phyloP scores from a whole-genome alignment of 2,113 vertebrate species.

The Trochalopteron elliotii region DNA sequence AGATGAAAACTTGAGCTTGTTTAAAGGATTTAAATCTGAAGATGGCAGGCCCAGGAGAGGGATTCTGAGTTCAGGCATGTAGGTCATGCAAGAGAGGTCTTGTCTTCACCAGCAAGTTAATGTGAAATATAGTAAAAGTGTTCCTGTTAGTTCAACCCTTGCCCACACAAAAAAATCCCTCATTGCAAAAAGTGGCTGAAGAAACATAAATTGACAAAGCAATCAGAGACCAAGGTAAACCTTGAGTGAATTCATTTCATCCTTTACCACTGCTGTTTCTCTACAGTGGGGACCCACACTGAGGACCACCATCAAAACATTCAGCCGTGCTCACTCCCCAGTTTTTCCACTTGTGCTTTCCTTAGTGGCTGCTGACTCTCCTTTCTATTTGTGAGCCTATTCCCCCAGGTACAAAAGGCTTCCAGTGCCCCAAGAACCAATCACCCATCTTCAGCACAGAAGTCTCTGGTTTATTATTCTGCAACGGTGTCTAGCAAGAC shows the following conservation, averaged over 20 bases:
- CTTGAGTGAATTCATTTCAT: neutral
- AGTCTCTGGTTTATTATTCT: neutral
- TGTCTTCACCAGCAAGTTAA: slow-evolving; percentile 46
- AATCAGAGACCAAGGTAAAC: neutral
- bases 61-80: slow-evolving; percentile 46
- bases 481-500: neutral
- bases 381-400: neutral
- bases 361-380: neutral
- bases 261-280: neutral
- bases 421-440: neutral
- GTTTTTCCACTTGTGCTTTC: neutral
- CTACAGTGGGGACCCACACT: neutral
- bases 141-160: slow-evolving; percentile 28
- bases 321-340: neutral
- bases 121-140: slow-evolving; percentile 9
- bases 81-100: slow-evolving; percentile 41
- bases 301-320: neutral
- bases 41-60: slow-evolving; percentile 49
- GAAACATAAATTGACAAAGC: slow-evolving; percentile 8
- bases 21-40: slow-evolving; percentile 59
- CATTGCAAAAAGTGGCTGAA: neutral
- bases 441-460: neutral
- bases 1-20: slow-evolving; percentile 57
- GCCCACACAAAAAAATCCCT: neutral
- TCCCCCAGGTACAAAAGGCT: neutral